phyloP scores from a whole-genome alignment of 1,140 invertebrate species.

The Charaxes varanes region DNA sequence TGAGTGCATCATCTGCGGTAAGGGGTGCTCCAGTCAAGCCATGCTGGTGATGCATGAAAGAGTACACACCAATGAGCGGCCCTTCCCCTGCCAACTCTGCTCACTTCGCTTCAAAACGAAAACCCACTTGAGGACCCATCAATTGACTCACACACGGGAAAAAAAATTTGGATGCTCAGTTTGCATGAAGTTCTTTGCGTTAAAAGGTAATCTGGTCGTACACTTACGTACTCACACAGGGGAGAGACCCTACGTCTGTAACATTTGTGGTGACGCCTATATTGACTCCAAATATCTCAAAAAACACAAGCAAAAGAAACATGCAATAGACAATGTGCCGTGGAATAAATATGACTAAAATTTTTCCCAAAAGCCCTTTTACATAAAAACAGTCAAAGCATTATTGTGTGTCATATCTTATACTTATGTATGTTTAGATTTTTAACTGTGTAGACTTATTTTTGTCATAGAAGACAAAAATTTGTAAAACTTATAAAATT shows the following conservation, averaged over 20 bases:
- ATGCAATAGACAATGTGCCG: constrained; percentile 62
- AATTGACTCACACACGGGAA: constrained; percentile 72
- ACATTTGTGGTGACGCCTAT: constrained; percentile 76
- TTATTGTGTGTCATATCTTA: too few species aligned
- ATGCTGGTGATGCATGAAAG: constrained; percentile 76
- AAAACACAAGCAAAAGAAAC: constrained; percentile 68
- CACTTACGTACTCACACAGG: constrained; percentile 74
- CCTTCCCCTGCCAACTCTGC: constrained; percentile 72
- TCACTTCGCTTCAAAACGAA: constrained; percentile 73
- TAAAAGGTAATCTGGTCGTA: constrained; percentile 68
- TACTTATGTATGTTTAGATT: too few species aligned
- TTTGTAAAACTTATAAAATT: too few species aligned
- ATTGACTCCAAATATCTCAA: constrained; percentile 73
- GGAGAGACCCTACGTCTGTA: constrained; percentile 78
- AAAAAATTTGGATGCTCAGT: constrained; percentile 74
- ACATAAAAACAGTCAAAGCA: too few species aligned
- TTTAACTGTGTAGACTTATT: too few species aligned
- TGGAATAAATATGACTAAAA: constrained; percentile 57
- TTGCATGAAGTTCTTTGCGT: constrained; percentile 71
- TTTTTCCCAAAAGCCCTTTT: too few species aligned
- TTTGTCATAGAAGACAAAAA: too few species aligned
- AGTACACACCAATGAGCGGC: constrained; percentile 74
- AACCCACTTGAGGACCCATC: constrained; percentile 73
- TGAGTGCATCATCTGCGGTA: constrained; percentile 60
- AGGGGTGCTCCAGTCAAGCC: constrained; percentile 70